Base-by-base conservation (phyloP, 2,888 invertebrate genomes). In the Tipula lateralis region DNA sequence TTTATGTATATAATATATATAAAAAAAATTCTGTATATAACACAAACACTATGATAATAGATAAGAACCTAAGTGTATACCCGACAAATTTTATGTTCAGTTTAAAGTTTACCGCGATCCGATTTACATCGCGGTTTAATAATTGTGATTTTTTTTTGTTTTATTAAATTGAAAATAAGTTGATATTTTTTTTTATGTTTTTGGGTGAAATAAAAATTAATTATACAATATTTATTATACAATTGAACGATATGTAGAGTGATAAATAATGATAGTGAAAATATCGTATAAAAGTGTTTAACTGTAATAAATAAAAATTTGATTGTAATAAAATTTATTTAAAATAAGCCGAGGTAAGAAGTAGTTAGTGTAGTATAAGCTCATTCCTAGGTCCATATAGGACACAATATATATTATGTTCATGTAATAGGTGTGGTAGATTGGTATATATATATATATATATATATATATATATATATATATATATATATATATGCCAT, bases 1-100 rank as follows among this genome's bases (percentile, higher is more conserved):
- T 24, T 6, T 16, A 16, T 24, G 7, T 66, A 24, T 24, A n/a
- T n/a, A n/a, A n/a, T n/a, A n/a, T n/a, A n/a, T n/a, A n/a, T n/a
- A n/a, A n/a, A n/a, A n/a, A n/a, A 66, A 19, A 50, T 0, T 1
- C 6, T 16, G 44, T 50, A 50, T 50, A 50, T 50, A 12, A 50
- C 66, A 66, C 66, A 66, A 66, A 66, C 66, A 66, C 66, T 66
- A 66, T 9, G 66, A 66, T 24, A 66, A 66, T 66, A 66, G 66
- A 66, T 66, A 66, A 66, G 66, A 66, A 66, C 66, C 66, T 66
- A 66, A 66, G 66, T 66, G 24, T 66, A 24, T 66, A 66, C 66
- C 66, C 66, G 66, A 24, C 66, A 19, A 19, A 66, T 66, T 66
- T 19, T 66, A 66, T 66, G 9, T 66, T 66, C 66, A 66, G 66